phyloP scores from a whole-genome alignment of 2,113 vertebrate species.

The Catagonus wagneri region DNA sequence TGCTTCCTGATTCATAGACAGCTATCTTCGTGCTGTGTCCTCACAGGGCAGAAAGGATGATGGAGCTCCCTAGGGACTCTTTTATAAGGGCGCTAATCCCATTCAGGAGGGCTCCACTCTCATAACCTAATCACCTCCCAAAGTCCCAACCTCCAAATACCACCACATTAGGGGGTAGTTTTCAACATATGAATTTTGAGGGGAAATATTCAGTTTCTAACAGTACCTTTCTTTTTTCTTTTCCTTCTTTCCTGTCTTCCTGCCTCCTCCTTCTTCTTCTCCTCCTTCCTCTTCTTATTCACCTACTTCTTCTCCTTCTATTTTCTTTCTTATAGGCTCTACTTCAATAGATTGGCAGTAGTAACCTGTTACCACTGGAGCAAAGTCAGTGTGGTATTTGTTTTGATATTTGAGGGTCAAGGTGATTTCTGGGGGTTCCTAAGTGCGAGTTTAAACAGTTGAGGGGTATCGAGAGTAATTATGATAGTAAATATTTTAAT shows the following conservation, averaged over 20 bases:
- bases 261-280: too few relatives aligned
- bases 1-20: too few relatives aligned
- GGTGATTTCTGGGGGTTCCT: background rate
- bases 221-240: background rate
- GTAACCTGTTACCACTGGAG: background rate
- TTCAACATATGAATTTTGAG: background rate
- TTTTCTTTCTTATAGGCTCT: background rate
- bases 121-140: background rate
- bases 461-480: background rate
- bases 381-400: background rate
- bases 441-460: background rate
- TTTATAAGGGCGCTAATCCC: background rate
- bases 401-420: background rate
- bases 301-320: too few relatives aligned
- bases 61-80: background rate
- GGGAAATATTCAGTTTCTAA: background rate
- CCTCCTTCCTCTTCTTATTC: background rate
- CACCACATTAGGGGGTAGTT: background rate
- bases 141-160: background rate
- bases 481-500: too few relatives aligned
- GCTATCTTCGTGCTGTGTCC: background rate
- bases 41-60: background rate
- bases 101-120: background rate
- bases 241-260: background rate
- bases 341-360: background rate